phyloP scores from a whole-genome alignment of 2,113 vertebrate species.

The Pongo pygmaeus region DNA sequence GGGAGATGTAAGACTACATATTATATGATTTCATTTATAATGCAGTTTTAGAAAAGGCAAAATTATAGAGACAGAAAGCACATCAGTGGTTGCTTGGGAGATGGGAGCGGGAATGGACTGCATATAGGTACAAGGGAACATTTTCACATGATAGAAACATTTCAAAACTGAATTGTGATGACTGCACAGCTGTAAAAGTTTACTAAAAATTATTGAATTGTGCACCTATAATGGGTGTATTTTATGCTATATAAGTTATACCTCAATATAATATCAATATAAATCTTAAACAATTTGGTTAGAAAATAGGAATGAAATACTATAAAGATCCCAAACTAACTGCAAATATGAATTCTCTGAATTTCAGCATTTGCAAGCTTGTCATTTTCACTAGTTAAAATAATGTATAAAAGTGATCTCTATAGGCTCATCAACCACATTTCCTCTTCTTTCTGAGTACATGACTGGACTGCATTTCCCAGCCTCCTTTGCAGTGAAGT shows the following conservation, averaged over 20 bases:
- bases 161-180: not conserved
- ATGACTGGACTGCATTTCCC: not conserved
- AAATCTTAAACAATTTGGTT: not conserved
- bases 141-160: not conserved
- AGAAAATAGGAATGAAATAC: not conserved
- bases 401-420: not conserved
- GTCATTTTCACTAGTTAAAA: not conserved
- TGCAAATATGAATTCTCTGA: not conserved
- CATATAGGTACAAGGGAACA: not conserved
- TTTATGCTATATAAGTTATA: not conserved
- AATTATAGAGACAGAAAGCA: not conserved
- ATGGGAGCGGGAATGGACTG: not conserved
- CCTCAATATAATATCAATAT: not conserved
- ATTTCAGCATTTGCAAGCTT: not conserved
- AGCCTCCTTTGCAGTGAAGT: not conserved
- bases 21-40: not conserved
- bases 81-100: not conserved
- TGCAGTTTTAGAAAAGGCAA: not conserved
- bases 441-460: not conserved
- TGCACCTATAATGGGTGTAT: not conserved
- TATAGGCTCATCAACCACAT: not conserved
- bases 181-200: not conserved
- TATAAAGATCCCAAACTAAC: not conserved
- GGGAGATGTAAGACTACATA: not conserved
- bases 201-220: not conserved